A percentile compares a stretch with the other conserved stretches of the same genome.
phyloP scores from a whole-genome alignment of 2,113 vertebrate species.

The Phainopepla nitens region DNA sequence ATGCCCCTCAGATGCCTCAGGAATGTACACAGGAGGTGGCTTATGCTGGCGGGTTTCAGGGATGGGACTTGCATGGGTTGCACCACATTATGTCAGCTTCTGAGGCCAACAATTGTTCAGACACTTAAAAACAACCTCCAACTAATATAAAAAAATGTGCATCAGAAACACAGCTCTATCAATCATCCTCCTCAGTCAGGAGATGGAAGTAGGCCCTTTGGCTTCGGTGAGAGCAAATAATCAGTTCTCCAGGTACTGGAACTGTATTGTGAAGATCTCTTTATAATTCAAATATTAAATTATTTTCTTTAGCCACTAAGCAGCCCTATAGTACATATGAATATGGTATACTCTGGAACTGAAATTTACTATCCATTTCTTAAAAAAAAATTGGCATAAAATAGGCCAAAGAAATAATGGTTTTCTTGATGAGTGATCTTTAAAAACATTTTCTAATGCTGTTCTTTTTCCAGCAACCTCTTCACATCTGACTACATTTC shows the following conservation, averaged over 20 bases:
- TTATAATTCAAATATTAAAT: neutral
- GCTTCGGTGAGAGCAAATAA: neutral
- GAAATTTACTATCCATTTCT: constrained; percentile 29
- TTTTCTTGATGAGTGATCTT: constrained; percentile 27
- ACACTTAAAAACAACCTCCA: neutral
- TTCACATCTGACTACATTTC: constrained; percentile 57
- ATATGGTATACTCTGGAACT: neutral
- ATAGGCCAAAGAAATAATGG: constrained; percentile 5
- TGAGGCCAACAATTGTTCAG: neutral
- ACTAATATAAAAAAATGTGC: neutral
- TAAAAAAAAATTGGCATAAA: constrained; percentile 7
- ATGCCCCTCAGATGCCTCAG: neutral
- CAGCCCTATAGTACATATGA: neutral
- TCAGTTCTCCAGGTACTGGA: too few relatives aligned
- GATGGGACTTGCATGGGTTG: accelerated
- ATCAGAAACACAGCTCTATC: neutral
- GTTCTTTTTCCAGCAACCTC: constrained; percentile 29
- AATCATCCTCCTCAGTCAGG: neutral
- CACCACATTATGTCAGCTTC: neutral
- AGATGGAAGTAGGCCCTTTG: neutral
- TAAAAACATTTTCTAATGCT: constrained; percentile 46
- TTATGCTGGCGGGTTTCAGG: accelerated
- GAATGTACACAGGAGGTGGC: accelerated
- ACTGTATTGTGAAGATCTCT: too few relatives aligned
- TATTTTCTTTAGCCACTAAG: neutral